Evolutionary conservation across 1,140 invertebrate genomes (phyloP), one percentile per base, ranked within the genome.

Genomic region (Ephestia elutella): DNA sequence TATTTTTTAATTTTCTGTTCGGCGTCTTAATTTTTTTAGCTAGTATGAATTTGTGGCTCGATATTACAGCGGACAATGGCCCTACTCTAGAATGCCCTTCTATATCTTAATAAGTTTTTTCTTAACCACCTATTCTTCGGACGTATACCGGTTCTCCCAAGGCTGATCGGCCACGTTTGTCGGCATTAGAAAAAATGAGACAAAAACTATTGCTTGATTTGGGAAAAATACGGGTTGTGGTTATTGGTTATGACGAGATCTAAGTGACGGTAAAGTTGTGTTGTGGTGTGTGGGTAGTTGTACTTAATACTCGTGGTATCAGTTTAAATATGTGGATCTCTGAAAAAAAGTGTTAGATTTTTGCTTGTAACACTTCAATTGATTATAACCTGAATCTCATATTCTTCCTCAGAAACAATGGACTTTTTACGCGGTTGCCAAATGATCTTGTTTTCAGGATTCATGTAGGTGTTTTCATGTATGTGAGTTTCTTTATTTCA

Each of bases 61-160:
- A 44, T 44, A 44, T 44, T 15, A 44, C 15, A 44, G 38, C 48
- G 60, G 60, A 64, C 60, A 65, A 61, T 62, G 57, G 21, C 48
- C 60, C 65, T 68, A 54, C 62, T 68, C 51, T 61, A 57, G 20
- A 54, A 32, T 59, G 65, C 69, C 66, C 66, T 71, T 71, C 61
- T 48, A 53, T 54, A n/a, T 56, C 49, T 56, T 51, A 61, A 61
- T 61, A 56, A 21, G 54, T 38, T 56, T 51, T 61, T 61, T 56
- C 35, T 56, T 54, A 30, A n/a, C 11, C 20, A 48, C 38, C 50
- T 44, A 53, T 13, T 20, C 11, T 9, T 53, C 28, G 20, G 3
- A 48, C 20, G 63, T 53, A 61, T 67, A 67, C 62, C 57, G 65
- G 65, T 64, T 62, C 57, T 13, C 49, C 55, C 59, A 62, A 68